Base-by-base conservation (phyloP, 1,140 invertebrate species). In the Eumeta japonica region DNA sequence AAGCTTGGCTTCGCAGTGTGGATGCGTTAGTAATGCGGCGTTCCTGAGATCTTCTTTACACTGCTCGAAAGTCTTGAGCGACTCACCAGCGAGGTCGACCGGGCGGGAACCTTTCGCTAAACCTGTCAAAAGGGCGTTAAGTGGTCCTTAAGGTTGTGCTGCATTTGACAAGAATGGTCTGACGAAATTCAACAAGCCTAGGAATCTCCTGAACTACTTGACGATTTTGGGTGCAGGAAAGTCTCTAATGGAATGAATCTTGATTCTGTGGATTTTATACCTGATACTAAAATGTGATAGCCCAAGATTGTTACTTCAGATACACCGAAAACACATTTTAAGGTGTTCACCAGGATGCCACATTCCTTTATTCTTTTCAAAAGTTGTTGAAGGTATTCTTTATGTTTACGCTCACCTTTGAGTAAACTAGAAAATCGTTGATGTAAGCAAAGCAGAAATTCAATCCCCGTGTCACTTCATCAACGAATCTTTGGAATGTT, bases 381-480 rank as follows among this genome's bases (percentile, higher is more conserved):
- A n/a, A n/a, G 55, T 13, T 53, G 20, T 2, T 42, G 18, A 3
- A 64, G 37, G 37, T 65, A 58, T 13, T 43, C 14, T 32, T 33
- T 28, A 19, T 71, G 62, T 30, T 66, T 42, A 11, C 55, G 43
- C 14, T 35, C 28, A 1, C 38, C 5, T 20, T 16, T 15, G 61
- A 61, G 1, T 52, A 55, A n/a, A 75, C 47, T 0, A 75, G 28
- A 31, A 70, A 55, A 28, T 73, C 61, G 34, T 73, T 59, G 2
- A 68, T 46, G 28, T 62, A 67, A 32, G 28, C 17, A 24, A 43
- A 70, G 3, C 15, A 20, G 35, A 56, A 70, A 13, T 46, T 42
- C 1, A 64, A 37, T 9, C 41, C 50, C 15, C 37, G 18, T 3
- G 75, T 45, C 2, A 78, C 51, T 16, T 67, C 35, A 43, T 79